Conservation (phyloP, 1,140 invertebrate genomes). For the Caenorhabditis briggsae region DNA sequence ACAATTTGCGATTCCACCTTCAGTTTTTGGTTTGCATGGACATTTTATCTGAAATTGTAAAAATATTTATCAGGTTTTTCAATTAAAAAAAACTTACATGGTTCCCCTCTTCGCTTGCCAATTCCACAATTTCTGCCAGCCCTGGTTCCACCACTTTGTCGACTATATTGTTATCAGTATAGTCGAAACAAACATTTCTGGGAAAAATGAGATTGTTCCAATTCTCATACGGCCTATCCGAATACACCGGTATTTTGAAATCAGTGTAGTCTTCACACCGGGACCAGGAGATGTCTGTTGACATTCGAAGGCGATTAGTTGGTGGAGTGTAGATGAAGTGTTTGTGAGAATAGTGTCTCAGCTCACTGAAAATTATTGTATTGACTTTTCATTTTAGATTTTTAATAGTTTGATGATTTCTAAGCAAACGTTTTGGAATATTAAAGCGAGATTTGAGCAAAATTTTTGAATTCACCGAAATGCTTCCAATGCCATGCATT, state of each 20-base stretch:
- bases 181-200: not conserved
- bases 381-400: no score
- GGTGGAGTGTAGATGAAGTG: not conserved
- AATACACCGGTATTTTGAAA: not conserved
- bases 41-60: not conserved
- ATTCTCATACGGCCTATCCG: not conserved
- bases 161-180: not conserved
- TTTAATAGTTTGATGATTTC: no score
- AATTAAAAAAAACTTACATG: not conserved
- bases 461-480: no score
- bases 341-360: no score
- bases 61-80: not conserved
- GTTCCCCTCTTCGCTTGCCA: not conserved
- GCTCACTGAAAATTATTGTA: no score
- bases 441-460: no score
- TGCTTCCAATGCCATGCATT: no score
- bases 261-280: not conserved
- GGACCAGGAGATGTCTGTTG: not conserved
- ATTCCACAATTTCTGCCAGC: not conserved
- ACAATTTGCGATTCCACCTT: not conserved
- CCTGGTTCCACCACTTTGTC: not conserved
- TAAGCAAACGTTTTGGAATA: no score
- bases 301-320: not conserved
- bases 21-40: not conserved
- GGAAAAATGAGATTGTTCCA: not conserved